Evolutionary conservation across 1,140 invertebrate genomes (phyloP).

Genomic region (Scylla paramamosain): DNA sequence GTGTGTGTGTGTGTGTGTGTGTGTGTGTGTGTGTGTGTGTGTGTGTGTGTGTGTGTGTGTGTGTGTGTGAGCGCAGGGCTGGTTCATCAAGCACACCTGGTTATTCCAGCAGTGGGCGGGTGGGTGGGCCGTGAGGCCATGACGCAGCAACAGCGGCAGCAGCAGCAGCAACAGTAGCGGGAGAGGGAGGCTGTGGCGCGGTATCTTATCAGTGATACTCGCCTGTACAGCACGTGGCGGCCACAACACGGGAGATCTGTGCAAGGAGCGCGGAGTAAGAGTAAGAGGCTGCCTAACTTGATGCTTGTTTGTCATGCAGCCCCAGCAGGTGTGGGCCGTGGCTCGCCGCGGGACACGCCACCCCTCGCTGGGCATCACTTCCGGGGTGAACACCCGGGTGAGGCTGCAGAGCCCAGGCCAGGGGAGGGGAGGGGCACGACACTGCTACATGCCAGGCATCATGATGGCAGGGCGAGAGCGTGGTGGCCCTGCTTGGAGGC

Average conservation of each 20-base stretch:
- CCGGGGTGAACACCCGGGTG: neutral
- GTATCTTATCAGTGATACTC: conserved; percentile 1
- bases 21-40: conserved; percentile 33
- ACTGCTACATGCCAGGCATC: too few relatives aligned
- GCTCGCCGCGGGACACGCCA: neutral
- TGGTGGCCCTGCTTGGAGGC: too few relatives aligned
- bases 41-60: neutral
- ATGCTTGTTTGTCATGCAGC: neutral
- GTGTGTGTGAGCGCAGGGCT: neutral
- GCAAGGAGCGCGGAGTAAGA: neutral
- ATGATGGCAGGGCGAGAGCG: too few relatives aligned
- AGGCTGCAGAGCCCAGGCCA: too few relatives aligned
- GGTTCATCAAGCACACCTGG: too few relatives aligned
- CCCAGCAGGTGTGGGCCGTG: neutral
- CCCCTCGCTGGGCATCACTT: neutral
- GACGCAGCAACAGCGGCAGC: neutral
- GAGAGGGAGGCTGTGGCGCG: neutral
- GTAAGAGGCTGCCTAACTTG: neutral
- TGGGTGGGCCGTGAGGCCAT: neutral
- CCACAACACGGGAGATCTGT: neutral
- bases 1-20: conserved; percentile 33
- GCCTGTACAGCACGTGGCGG: neutral
- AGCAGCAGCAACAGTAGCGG: neutral
- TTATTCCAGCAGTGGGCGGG: neutral
- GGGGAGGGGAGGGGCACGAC: too few relatives aligned